phyloP scores from a whole-genome alignment of 2,113 vertebrate species.

The Hippocampus zosterae region DNA sequence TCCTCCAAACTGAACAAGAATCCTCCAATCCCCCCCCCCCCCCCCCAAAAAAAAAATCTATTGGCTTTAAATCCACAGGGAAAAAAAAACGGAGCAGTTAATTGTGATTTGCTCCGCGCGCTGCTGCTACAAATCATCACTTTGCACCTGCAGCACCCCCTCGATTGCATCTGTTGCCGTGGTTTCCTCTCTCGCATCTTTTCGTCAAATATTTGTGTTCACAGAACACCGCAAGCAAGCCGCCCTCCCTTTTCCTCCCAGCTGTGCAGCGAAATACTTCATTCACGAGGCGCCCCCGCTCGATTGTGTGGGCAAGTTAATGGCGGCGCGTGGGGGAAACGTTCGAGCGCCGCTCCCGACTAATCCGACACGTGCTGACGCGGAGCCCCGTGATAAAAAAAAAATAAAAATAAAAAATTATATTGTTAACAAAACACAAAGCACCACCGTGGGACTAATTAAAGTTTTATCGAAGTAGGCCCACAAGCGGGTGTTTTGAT shows the following conservation, averaged over 20 bases:
- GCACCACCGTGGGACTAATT: conserved; percentile 32
- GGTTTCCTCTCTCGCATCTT: not conserved
- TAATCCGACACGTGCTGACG: conserved; percentile 60
- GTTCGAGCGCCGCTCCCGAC: conserved; percentile 56
- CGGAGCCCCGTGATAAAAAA: conserved; percentile 57
- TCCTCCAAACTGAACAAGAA: no score
- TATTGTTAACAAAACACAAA: not conserved
- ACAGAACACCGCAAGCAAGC: not conserved
- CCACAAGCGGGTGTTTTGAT: conserved; percentile 35
- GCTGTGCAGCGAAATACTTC: conserved; percentile 41
- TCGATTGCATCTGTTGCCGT: not conserved
- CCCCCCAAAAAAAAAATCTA: no score
- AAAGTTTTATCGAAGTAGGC: conserved; percentile 21
- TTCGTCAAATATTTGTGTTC: not conserved
- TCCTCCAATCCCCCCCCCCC: no score
- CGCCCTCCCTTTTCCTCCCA: not conserved
- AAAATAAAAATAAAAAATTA: not conserved
- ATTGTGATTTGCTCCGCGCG: no score
- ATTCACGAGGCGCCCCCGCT: conserved; percentile 13
- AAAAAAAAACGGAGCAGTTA: no score
- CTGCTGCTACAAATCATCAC: not conserved
- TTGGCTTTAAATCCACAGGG: no score
- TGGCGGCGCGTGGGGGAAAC: conserved; percentile 37
- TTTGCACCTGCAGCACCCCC: not conserved
- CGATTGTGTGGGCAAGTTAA: conserved; percentile 50